Conservation (phyloP, 2,888 invertebrate genomes). For the Pandemis heparana region DNA sequence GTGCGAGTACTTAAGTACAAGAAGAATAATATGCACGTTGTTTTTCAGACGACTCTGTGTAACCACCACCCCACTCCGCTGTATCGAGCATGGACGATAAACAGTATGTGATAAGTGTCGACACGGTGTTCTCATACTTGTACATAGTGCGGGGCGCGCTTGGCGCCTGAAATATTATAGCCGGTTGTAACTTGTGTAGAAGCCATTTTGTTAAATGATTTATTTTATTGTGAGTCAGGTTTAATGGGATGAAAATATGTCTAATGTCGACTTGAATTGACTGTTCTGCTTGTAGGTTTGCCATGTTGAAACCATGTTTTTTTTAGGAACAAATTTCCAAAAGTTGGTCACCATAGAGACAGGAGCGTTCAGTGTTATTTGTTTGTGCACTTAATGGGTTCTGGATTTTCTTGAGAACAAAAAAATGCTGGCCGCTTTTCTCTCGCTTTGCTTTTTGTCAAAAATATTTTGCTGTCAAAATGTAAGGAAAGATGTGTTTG, state of each 20-base stretch:
- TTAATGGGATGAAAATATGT: not conserved
- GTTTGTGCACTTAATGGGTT: not conserved
- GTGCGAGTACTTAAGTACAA: too few species aligned
- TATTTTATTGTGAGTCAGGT: not conserved
- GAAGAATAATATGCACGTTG: too few species aligned
- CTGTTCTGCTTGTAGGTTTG: not conserved
- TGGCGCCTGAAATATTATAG: conserved; percentile 22
- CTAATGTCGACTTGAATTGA: not conserved
- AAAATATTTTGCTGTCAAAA: not conserved
- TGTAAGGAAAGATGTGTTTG: conserved; percentile 4
- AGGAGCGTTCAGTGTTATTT: not conserved
- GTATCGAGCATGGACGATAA: conserved; percentile 83
- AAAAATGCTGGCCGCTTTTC: not conserved
- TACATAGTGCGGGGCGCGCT: conserved; percentile 57
- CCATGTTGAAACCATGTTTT: not conserved
- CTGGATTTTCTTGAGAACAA: too few species aligned
- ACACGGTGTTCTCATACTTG: conserved; percentile 58
- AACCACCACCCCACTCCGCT: conserved; percentile 70
- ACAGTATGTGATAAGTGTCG: conserved; percentile 81
- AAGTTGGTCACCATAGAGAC: too few species aligned
- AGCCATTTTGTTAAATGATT: not conserved
- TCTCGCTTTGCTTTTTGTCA: too few species aligned
- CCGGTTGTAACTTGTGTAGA: conserved; percentile 23
- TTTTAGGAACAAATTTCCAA: not conserved
- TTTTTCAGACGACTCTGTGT: conserved; percentile 82